phyloP scores from a whole-genome alignment of 2,888 invertebrate genomes.

The Harpagoxenus sublaevis region DNA sequence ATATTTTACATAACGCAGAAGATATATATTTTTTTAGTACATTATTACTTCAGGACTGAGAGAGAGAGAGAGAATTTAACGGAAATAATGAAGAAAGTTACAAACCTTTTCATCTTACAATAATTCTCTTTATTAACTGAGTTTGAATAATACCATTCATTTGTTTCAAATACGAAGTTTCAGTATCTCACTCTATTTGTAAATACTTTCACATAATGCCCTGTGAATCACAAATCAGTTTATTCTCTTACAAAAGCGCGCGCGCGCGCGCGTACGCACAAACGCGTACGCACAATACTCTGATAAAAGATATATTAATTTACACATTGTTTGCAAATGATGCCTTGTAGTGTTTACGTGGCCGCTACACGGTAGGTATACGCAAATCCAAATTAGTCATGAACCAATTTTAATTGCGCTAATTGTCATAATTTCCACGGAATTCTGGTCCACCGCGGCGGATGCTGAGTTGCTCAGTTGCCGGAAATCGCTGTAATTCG shows the following conservation, averaged over 20 bases:
- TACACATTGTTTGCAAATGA: background rate
- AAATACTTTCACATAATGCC: background rate
- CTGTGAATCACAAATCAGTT: background rate
- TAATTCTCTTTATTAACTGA: background rate
- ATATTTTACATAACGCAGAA: background rate
- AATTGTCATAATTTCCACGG: slow-evolving; percentile 60
- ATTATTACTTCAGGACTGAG: background rate
- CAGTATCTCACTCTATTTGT: background rate
- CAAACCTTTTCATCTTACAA: background rate
- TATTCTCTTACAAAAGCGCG: background rate
- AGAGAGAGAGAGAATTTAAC: no score
- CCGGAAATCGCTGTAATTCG: slow-evolving; percentile 44
- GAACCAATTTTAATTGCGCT: slow-evolving; percentile 59
- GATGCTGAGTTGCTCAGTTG: background rate
- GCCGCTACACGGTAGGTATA: background rate
- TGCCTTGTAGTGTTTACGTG: background rate
- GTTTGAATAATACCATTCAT: background rate
- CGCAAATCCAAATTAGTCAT: slow-evolving; percentile 54
- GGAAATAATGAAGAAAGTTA: background rate
- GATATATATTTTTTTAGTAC: background rate
- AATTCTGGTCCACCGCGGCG: background rate
- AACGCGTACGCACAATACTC: background rate
- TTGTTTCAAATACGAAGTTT: background rate
- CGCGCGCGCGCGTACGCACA: background rate
- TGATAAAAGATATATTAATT: slow-evolving; percentile 28